phyloP scores from a whole-genome alignment of 1,140 invertebrate species.

The Drosophila subpulchrella region DNA sequence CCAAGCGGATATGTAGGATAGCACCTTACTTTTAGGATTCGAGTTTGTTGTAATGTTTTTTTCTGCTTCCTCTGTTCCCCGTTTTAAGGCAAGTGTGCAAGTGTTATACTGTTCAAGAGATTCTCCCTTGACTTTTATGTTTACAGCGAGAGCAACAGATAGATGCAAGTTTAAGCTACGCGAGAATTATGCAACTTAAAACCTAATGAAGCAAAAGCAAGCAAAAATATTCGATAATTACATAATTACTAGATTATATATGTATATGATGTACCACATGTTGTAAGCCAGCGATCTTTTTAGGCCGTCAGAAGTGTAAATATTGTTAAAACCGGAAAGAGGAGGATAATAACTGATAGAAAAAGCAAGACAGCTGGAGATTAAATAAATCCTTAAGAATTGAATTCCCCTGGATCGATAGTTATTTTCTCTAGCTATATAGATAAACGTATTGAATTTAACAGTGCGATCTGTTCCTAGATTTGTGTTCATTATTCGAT shows the following conservation, averaged over 20 bases:
- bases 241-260: conserved; percentile 51
- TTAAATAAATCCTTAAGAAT: conserved; percentile 62
- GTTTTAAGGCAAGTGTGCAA: conserved; percentile 59
- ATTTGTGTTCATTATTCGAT: conserved; percentile 37
- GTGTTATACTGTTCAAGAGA: conserved; percentile 65
- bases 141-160: conserved; percentile 16
- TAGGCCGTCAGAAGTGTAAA: conserved; percentile 65
- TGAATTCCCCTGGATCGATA: conserved; percentile 33
- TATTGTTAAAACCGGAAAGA: conserved; percentile 64
- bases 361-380: conserved; percentile 44
- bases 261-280: conserved; percentile 55
- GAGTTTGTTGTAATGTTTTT: conserved; percentile 74
- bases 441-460: conserved; percentile 25
- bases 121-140: conserved; percentile 48
- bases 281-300: conserved; percentile 68
- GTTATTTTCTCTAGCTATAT: conserved; percentile 31
- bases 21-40: conserved; percentile 38
- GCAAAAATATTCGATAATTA: conserved; percentile 35
- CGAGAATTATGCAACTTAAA: conserved; percentile 22
- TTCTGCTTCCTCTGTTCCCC: conserved; percentile 20
- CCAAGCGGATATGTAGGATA: conserved; percentile 32
- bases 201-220: conserved; percentile 9
- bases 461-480: conserved; percentile 49
- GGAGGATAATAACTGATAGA: conserved; percentile 10
- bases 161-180: conserved; percentile 8